Evolutionary conservation across 2,113 vertebrate species (phyloP).

Genomic region (Vireo altiloquus): DNA sequence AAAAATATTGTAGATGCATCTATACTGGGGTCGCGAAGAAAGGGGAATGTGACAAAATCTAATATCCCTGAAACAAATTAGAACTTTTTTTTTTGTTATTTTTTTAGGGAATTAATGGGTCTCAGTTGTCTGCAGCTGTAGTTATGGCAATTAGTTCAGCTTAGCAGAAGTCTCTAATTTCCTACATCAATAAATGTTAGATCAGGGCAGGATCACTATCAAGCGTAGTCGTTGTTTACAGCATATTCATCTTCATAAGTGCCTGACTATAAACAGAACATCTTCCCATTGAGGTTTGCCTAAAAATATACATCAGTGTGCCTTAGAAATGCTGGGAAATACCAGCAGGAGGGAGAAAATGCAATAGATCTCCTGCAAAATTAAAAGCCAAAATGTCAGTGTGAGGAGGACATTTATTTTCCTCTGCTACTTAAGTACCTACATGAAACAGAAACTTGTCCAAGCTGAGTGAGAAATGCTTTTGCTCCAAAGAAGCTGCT

Average conservation of each 20-base stretch:
- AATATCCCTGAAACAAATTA: not conserved
- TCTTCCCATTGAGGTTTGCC: not conserved
- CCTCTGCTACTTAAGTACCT: not conserved
- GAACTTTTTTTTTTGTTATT: not conserved
- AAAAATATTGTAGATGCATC: not conserved
- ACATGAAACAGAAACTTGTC: not conserved
- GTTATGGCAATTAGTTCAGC: constrained; percentile 21
- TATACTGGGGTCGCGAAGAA: not conserved
- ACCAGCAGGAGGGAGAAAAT: not conserved
- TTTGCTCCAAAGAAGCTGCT: not conserved
- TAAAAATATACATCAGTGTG: not conserved
- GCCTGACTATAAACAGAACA: constrained; percentile 23
- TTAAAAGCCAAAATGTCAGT: not conserved
- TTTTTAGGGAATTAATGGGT: constrained; percentile 13
- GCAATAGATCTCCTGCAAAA: not conserved
- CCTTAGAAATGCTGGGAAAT: not conserved
- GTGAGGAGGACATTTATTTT: not conserved
- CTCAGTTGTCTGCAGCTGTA: not conserved
- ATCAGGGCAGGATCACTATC: not conserved
- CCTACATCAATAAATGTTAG: constrained; percentile 43
- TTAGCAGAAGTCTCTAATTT: constrained; percentile 48
- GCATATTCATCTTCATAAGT: constrained; percentile 48
- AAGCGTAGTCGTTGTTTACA: constrained; percentile 23
- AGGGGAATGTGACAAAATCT: not conserved
- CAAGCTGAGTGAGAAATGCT: not conserved